Conservation (phyloP, 2,888 invertebrate genomes). For the Ectemnius cavifrons region DNA sequence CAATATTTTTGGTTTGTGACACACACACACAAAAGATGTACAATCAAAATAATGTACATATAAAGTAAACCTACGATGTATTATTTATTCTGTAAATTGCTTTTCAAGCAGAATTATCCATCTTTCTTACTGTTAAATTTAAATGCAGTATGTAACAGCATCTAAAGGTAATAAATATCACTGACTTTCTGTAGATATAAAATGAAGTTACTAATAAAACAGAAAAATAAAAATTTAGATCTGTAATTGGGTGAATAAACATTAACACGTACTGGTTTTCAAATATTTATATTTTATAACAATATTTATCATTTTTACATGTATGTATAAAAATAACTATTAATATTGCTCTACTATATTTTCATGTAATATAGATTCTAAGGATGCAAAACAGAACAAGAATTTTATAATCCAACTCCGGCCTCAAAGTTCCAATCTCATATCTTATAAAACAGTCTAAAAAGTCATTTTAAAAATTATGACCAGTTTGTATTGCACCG, state of each 20-base stretch:
- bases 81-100: constrained; percentile 3
- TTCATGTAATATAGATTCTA: constrained; percentile 60
- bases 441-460: constrained; percentile 35
- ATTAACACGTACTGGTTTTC: constrained; percentile 31
- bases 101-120: no score
- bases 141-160: constrained; percentile 15
- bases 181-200: constrained; percentile 60
- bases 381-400: constrained; percentile 39
- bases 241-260: neutral
- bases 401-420: constrained; percentile 46
- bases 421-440: constrained; percentile 45
- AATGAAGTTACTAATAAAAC: constrained; percentile 63
- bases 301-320: constrained; percentile 58
- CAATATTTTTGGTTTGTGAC: constrained; percentile 6
- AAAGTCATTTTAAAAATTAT: constrained; percentile 42
- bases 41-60: constrained; percentile 13
- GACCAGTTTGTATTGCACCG: constrained; percentile 7
- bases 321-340: constrained; percentile 68
- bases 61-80: constrained; percentile 2
- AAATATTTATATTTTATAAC: constrained; percentile 54
- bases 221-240: constrained; percentile 33
- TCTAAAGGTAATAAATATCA: constrained; percentile 21
- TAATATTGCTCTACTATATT: constrained; percentile 62
- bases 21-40: neutral
- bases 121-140: constrained; percentile 1